These are phyloP conservation scores for Eristalis pertinax DNA, from an alignment of 2,888 invertebrate genomes.

Conservation along the genomic window DNA sequence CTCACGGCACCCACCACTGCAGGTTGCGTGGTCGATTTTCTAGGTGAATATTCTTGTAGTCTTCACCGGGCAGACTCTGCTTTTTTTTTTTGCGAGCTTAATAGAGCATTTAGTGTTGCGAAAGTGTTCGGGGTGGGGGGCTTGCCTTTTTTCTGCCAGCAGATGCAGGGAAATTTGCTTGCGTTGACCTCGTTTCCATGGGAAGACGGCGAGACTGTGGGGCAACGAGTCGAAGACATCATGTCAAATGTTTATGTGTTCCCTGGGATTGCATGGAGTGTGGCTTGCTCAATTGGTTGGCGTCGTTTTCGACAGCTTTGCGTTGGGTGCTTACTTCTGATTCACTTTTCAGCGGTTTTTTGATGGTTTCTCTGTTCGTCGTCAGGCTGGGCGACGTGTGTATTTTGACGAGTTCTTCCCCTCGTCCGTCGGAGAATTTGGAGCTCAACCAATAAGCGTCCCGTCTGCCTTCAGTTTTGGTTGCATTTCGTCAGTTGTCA, in stretches of 20 bases:
- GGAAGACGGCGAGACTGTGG: neutral
- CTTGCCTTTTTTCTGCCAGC: neutral
- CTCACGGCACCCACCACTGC: neutral
- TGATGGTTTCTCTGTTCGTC: no score
- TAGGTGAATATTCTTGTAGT: slow-evolving; percentile 49
- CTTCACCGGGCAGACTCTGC: neutral
- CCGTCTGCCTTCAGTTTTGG: no score
- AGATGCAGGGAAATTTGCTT: neutral
- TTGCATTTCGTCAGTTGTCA: no score
- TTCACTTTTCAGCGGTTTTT: no score
- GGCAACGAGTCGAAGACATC: neutral
- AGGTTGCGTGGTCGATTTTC: slow-evolving; percentile 58
- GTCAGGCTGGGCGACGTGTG: no score
- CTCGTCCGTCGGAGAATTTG: no score
- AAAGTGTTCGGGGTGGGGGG: slow-evolving; percentile 19
- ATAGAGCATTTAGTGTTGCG: slow-evolving; percentile 64
- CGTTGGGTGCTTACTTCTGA: no score
- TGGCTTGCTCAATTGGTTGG: no score
- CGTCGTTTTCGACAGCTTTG: no score
- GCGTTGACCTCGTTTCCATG: neutral
- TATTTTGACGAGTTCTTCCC: no score
- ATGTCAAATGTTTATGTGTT: neutral
- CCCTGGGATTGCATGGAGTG: neutral
- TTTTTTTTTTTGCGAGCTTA: slow-evolving; percentile 27
- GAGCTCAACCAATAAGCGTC: no score